Percentiles rank a stretch among this genome's conserved stretches.
Conservation (phyloP, 2,113 vertebrate species). For the Mirounga angustirostris region DNA sequence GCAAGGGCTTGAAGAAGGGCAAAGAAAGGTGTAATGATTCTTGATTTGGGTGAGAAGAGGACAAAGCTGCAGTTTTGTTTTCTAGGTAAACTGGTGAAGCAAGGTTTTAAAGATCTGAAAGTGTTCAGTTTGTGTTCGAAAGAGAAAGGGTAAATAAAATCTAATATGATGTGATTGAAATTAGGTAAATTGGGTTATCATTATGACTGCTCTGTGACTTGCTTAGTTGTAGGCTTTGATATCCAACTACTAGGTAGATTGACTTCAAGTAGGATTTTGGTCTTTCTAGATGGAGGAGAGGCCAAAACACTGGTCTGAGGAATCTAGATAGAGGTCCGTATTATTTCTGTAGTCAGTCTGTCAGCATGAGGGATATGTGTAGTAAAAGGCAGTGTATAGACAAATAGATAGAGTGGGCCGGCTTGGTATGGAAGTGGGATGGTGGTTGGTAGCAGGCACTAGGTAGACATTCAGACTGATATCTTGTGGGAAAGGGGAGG, state of each 20-base stretch:
- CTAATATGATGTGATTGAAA: background rate
- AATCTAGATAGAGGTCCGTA: background rate
- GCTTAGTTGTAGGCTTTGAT: background rate
- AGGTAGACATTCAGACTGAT: background rate
- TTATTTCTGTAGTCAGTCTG: background rate
- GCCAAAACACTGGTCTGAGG: background rate
- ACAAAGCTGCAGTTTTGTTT: background rate
- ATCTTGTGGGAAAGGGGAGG: background rate
- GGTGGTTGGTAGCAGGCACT: background rate
- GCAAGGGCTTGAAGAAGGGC: background rate
- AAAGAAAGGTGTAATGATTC: background rate
- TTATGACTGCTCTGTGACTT: background rate
- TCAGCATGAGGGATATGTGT: background rate
- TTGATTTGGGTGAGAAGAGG: background rate
- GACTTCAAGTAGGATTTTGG: background rate
- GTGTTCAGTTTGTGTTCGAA: constrained; percentile 16
- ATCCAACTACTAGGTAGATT: background rate
- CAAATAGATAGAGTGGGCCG: background rate
- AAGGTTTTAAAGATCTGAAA: constrained; percentile 29
- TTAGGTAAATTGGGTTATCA: background rate
- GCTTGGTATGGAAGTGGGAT: background rate
- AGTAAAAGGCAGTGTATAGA: background rate
- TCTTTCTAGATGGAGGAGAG: background rate
- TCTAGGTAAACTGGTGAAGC: background rate
- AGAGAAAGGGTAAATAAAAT: constrained; percentile 25